Evolutionary conservation across 2,888 invertebrate genomes (phyloP), one percentile per base, ranked within the genome.

Genomic region (Apeira syringaria): DNA sequence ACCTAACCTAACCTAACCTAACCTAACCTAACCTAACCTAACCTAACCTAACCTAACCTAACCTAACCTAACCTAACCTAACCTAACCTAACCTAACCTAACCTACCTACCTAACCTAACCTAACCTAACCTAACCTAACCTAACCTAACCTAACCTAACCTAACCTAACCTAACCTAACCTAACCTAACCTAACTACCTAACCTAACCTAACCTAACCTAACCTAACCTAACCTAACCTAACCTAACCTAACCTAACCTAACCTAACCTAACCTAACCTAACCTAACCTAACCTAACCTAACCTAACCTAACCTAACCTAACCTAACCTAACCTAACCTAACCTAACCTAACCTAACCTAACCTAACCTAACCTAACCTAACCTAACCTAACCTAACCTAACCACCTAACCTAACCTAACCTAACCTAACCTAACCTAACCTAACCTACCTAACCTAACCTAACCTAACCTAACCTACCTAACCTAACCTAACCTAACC

Each of bases 21-120:
- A 47, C 48, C 47, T 46, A 46, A 46, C 52, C 52, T 53, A 35
- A 50, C 48, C 50, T 47, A 51, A 51, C 51, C 45, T 47, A 50
- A 48, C 48, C 47, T 50, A 53, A 53, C 55, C 55, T 51, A 58
- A 55, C 58, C 58, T 53, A 58, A 58, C 58, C 53, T 52, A 52
- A 54, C 53, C 57, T 53, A 57, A 57, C 26, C 41, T 37, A 38
- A 35, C 43, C 43, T 32, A 39, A 38, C 43, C 43, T 37, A 43
- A 42, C 41, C 47, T 43, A 39, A 26, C 26, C 11, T n/a, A n/a
- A n/a, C n/a, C n/a, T n/a, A n/a, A n/a, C n/a, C n/a, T n/a, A n/a
- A n/a, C n/a, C n/a, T n/a, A 3, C 28, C n/a, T 13, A 28, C 28
- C 28, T 28, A 28, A 50, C 42, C 46, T 45, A 45, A 49, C 44